Base-by-base conservation (phyloP, 2,888 invertebrate genomes). In the Neoascia interrupta region DNA sequence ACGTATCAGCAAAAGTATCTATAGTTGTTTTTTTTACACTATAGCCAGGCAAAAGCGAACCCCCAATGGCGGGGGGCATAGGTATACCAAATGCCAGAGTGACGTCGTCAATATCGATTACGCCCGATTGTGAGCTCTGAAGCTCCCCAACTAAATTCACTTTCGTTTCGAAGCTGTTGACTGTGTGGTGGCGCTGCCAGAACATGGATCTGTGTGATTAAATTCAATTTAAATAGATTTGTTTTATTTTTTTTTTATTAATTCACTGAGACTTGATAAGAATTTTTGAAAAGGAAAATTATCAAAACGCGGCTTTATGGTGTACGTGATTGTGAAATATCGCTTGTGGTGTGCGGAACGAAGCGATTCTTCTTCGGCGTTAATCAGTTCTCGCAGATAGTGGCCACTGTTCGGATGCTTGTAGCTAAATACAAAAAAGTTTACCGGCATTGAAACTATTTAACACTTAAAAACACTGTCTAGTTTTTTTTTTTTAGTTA, bases 381-480 rank as follows among this genome's bases (percentile, higher is more conserved):
- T 72, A 66, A 61, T 68, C 73, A 79, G 79, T 79, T 63, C 36
- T 60, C 47, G 61, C 21, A 56, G 79, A 56, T 51, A 73, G 60
- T 61, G 41, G 66, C 54, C 56, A 51, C 60, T 28, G 79, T 56
- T 41, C 61, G 73, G 79, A 79, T 66, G 66, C 31, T 60, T 11
- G 37, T 37, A 56, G 45, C 23, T 13, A 23, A 19, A 36, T 18
- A 31, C 8, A 31, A n/a, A 31, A 3, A 26, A 26, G 26, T 58
- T 49, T 16, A 15, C 54, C 36, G 37, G 64, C 43, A 43, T 43
- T 66, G 19, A 6, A 54, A 18, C n/a, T 54, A 37, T 16, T 56
- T 47, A 10, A 19, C 45, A 54, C 1, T 28, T 34, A 21, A 36
- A 11, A 45, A 5, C 5, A 2, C 21, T 21, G 31, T 13, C 21